Evolutionary conservation across 2,113 vertebrate genomes (phyloP).

Genomic region (Toxotes jaculatrix): DNA sequence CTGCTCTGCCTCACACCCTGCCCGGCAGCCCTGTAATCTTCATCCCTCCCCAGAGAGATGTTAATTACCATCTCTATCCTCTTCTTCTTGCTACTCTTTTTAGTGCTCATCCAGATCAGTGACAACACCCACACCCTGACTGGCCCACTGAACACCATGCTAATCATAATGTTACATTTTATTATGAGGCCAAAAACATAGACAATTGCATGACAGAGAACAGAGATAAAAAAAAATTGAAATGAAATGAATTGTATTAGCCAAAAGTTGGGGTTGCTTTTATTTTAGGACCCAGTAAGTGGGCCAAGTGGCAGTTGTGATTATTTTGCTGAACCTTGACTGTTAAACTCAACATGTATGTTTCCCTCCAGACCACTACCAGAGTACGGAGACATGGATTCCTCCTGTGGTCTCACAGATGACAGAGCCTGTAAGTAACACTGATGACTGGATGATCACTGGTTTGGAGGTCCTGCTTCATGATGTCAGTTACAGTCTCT

Average conservation of each 20-base stretch:
- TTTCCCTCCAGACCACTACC: slow-evolving; percentile 87
- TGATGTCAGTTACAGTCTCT: background rate
- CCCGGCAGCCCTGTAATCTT: slow-evolving; percentile 49
- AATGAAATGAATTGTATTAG: background rate
- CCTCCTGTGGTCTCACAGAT: slow-evolving; percentile 86
- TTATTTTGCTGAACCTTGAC: background rate
- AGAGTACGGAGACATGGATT: slow-evolving; percentile 91
- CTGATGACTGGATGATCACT: background rate
- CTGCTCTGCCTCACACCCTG: slow-evolving; percentile 31
- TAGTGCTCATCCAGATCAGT: slow-evolving; percentile 33
- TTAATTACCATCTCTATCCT: slow-evolving; percentile 66
- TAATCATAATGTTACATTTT: slow-evolving; percentile 11
- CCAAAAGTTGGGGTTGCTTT: background rate
- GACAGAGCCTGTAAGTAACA: slow-evolving; percentile 88
- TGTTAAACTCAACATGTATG: slow-evolving; percentile 11
- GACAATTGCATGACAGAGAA: background rate
- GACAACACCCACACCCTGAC: slow-evolving; percentile 10
- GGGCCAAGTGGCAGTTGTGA: background rate
- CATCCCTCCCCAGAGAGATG: slow-evolving; percentile 37
- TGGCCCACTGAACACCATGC: background rate
- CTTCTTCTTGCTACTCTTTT: slow-evolving; percentile 34
- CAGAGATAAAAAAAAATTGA: background rate
- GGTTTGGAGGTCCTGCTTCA: background rate
- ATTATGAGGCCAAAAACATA: background rate
- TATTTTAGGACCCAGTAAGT: background rate